Evolutionary conservation across 2,888 invertebrate species (phyloP), one percentile per base, ranked within the genome.

Genomic region (Nomada hirtipes): DNA sequence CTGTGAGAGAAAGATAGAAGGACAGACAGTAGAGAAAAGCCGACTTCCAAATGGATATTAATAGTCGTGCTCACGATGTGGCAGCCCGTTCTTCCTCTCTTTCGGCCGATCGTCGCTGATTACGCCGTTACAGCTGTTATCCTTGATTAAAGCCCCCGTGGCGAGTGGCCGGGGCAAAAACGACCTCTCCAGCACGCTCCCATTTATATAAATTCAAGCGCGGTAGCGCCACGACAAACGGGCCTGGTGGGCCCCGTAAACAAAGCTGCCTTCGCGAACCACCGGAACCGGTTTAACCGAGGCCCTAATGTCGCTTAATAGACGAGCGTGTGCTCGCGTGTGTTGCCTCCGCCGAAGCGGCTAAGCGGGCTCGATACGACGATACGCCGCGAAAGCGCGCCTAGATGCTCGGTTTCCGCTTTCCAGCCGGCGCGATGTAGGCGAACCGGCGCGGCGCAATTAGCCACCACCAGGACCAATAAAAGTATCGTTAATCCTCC

Each of bases 101-200:
- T 65, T 47, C 61, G 18, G 42, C 23, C 88, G 91, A 92, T 92
- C 91, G 88, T 88, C 89, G 88, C 90, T 91, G 92, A 92, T 92
- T 91, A 91, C 90, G 79, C 88, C 86, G 89, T 91, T 91, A 90
- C 90, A 90, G 91, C 89, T 91, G 91, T 91, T 91, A 90, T 91
- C 90, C 91, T 91, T 92, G 91, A 92, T 91, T 91, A 91, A 91
- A 91, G 88, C 85, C 84, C 79, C 77, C 69, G 82, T 73, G 85
- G 79, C 72, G 79, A 29, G 84, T 79, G 86, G 83, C 83, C 86
- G 59, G 79, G 76, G 59, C 47, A 47, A 70, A 67, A 82, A 67
- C 78, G 83, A 36, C 60, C 53, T 70, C 36, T n/a, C 59, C 29
- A 18, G 44, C 74, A 70, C 77, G 75, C 83, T 59, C 76, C 88